These are phyloP conservation scores for Perca schrenkii DNA, from an alignment of 2,113 vertebrate species.

Conservation along the genomic window DNA sequence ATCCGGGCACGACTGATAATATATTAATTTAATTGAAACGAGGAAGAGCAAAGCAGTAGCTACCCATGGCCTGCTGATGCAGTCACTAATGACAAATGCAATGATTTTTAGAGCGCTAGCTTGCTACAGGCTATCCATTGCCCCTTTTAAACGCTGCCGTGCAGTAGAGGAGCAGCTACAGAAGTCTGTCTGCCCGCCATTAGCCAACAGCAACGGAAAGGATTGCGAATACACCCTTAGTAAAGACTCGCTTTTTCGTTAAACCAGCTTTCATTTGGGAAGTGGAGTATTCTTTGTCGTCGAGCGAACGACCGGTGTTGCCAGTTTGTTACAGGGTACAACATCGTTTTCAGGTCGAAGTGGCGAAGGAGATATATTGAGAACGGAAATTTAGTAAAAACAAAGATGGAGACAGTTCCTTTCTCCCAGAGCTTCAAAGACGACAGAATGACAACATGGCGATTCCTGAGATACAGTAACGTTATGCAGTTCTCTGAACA, in stretches of 20 bases:
- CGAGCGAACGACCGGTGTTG: conserved; percentile 61
- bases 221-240: conserved; percentile 75
- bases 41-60: conserved; percentile 47
- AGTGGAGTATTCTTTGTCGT: conserved; percentile 72
- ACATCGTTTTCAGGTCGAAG: conserved; percentile 71
- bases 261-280: conserved; percentile 66
- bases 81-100: conserved; percentile 78
- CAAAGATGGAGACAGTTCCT: conserved; percentile 88
- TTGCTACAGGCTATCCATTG: conserved; percentile 80
- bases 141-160: conserved; percentile 82
- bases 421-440: conserved; percentile 86
- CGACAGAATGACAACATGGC: conserved; percentile 88
- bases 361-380: conserved; percentile 75
- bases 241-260: conserved; percentile 46
- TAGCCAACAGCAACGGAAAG: conserved; percentile 77
- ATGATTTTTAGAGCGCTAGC: conserved; percentile 74
- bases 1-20: neutral
- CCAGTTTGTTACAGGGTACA: conserved; percentile 54
- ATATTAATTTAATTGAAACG: conserved; percentile 13
- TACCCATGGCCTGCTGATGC: conserved; percentile 66
- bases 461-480: conserved; percentile 79
- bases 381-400: conserved; percentile 86
- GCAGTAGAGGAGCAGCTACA: conserved; percentile 76
- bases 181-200: conserved; percentile 79
- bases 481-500: conserved; percentile 72